phyloP scores from a whole-genome alignment of 1,140 invertebrate species.

The Drosophila paulistorum region DNA sequence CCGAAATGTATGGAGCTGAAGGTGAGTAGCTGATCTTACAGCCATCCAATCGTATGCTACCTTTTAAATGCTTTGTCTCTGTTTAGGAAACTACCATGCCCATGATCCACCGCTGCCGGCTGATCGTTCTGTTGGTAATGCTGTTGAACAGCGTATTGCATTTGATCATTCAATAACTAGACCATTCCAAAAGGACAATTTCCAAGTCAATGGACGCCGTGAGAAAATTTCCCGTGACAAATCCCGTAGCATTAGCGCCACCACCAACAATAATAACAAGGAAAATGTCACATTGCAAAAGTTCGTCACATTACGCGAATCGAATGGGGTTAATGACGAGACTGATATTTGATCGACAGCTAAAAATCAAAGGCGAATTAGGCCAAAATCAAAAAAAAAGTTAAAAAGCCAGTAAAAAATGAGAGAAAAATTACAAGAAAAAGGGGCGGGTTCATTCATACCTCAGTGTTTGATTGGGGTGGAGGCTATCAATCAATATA shows the following conservation, averaged over 20 bases:
- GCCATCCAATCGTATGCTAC: too few species aligned
- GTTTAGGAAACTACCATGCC: slow-evolving; percentile 52
- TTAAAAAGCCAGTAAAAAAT: slow-evolving; percentile 21
- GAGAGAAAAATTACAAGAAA: not conserved
- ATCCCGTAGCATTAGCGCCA: slow-evolving; percentile 24
- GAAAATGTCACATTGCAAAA: slow-evolving; percentile 74
- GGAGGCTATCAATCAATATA: slow-evolving; percentile 60
- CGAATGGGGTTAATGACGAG: slow-evolving; percentile 67
- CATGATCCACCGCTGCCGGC: slow-evolving; percentile 30
- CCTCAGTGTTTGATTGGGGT: slow-evolving; percentile 65
- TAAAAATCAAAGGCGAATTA: slow-evolving; percentile 36
- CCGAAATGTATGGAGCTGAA: slow-evolving; percentile 71
- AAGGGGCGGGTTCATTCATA: slow-evolving; percentile 52
- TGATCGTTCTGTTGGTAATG: slow-evolving; percentile 4
- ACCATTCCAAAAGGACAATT: slow-evolving; percentile 77
- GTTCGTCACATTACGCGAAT: slow-evolving; percentile 66
- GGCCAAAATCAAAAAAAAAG: slow-evolving; percentile 67
- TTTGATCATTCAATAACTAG: slow-evolving; percentile 62
- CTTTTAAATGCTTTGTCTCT: not conserved
- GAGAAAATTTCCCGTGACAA: slow-evolving; percentile 50
- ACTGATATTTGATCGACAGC: slow-evolving; percentile 77
- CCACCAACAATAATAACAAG: slow-evolving; percentile 41
- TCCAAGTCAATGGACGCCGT: slow-evolving; percentile 62
- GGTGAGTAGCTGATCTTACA: slow-evolving; percentile 27
- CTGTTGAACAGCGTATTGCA: slow-evolving; percentile 44